Conservation (phyloP, 2,113 vertebrate genomes). For the Toxostoma redivivum region DNA sequence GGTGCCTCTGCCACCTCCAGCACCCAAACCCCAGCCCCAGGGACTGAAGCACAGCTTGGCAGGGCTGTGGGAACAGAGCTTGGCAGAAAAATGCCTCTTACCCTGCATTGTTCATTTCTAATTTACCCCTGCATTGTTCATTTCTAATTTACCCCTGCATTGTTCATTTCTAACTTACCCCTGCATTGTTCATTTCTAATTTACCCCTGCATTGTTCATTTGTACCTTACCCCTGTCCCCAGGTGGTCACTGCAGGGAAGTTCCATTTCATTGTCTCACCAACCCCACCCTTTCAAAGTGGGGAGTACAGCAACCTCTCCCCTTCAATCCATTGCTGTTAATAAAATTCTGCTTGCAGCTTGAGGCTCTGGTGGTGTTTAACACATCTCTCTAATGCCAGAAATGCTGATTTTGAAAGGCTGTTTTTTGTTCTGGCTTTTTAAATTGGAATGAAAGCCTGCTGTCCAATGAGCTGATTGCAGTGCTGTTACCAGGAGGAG, state of each 20-base stretch:
- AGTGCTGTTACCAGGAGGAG: fast-evolving
- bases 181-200: too few relatives aligned
- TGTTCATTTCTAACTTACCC: too few relatives aligned
- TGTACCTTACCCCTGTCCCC: too few relatives aligned
- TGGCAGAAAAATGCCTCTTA: neutral
- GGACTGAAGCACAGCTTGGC: fast-evolving
- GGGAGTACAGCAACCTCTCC: neutral
- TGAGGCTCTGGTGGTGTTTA: neutral
- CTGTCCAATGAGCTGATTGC: neutral
- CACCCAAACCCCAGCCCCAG: neutral
- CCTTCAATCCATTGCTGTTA: neutral
- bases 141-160: too few relatives aligned
- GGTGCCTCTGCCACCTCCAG: neutral
- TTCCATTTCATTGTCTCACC: neutral
- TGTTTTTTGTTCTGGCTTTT: neutral
- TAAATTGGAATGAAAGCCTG: neutral
- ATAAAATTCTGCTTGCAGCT: neutral
- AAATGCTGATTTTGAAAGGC: fast-evolving
- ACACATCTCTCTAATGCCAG: neutral
- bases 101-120: neutral
- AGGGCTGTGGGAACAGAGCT: neutral
- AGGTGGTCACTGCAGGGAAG: neutral
- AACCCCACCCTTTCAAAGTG: neutral
- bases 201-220: too few relatives aligned
- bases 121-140: neutral